A percentile compares a stretch with the other conserved stretches of the same genome.
Conservation (phyloP, 1,140 invertebrate genomes). For the Aethina tumida region DNA sequence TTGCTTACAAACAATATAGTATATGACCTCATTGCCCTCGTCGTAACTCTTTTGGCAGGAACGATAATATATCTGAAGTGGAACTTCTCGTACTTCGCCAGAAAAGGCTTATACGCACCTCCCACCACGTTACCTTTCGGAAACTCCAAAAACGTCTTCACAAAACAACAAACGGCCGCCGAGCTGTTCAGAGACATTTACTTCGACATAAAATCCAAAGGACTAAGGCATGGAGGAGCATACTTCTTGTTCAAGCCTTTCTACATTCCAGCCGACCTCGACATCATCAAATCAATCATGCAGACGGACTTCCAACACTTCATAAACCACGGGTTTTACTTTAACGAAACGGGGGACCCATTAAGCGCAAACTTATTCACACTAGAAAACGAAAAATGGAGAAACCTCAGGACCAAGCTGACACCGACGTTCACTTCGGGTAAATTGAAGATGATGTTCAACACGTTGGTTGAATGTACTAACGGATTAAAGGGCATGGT, state of each 20-base stretch:
- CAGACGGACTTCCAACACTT: slow-evolving; percentile 13
- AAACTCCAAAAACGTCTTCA: too few species aligned
- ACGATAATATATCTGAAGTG: too few species aligned
- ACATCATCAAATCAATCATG: slow-evolving; percentile 11
- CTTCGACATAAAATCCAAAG: too few species aligned
- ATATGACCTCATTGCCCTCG: too few species aligned
- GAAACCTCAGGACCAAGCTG: slow-evolving; percentile 34
- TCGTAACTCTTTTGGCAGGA: too few species aligned
- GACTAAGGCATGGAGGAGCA: too few species aligned
- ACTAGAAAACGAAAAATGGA: slow-evolving; percentile 38
- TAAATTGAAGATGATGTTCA: slow-evolving; percentile 36
- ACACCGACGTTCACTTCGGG: slow-evolving; percentile 40
- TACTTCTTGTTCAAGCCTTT: slow-evolving; percentile 1
- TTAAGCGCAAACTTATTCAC: slow-evolving; percentile 38
- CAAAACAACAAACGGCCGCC: not conserved
- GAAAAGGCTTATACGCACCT: too few species aligned
- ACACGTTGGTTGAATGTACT: not conserved
- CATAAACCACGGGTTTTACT: slow-evolving; percentile 6
- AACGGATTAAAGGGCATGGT: not conserved
- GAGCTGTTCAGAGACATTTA: too few species aligned
- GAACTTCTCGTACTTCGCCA: too few species aligned
- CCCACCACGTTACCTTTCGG: too few species aligned
- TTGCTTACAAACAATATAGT: too few species aligned
- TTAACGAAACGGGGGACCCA: slow-evolving; percentile 28
- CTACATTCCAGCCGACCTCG: slow-evolving; percentile 10